Evolutionary conservation across 1,140 invertebrate species (phyloP).

Genomic region (Drosophila micromelanica): DNA sequence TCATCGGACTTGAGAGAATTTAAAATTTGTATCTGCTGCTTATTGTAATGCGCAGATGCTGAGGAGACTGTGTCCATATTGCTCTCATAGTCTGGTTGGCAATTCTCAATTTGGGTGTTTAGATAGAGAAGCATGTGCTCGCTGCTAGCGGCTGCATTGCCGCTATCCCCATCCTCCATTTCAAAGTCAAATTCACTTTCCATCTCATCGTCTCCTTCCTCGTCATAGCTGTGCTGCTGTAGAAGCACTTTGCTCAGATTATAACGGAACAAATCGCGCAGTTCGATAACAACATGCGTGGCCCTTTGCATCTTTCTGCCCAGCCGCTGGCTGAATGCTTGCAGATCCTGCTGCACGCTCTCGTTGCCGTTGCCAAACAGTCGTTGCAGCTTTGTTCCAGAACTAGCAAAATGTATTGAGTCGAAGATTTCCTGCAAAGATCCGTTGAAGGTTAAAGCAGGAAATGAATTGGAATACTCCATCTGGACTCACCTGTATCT

Average conservation of each 20-base stretch:
- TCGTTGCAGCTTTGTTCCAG: slow-evolving; percentile 8
- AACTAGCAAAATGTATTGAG: slow-evolving; percentile 81
- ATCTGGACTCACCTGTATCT: slow-evolving; percentile 85
- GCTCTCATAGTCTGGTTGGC: slow-evolving; percentile 58
- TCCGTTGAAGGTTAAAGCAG: neutral
- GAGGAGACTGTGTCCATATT: slow-evolving; percentile 32
- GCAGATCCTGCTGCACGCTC: slow-evolving; percentile 69
- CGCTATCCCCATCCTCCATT: slow-evolving; percentile 56
- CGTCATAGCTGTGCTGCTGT: slow-evolving; percentile 66
- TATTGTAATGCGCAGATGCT: slow-evolving; percentile 66
- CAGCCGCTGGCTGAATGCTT: slow-evolving; percentile 84
- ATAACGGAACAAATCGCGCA: slow-evolving; percentile 71
- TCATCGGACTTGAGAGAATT: slow-evolving; percentile 78
- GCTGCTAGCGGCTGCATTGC: slow-evolving; percentile 17
- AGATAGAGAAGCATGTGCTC: slow-evolving; percentile 62
- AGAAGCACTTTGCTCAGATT: slow-evolving; percentile 72
- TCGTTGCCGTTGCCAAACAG: slow-evolving; percentile 43
- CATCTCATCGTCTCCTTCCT: slow-evolving; percentile 57
- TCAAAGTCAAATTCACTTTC: slow-evolving; percentile 70
- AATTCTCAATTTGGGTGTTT: slow-evolving; percentile 76
- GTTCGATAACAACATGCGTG: slow-evolving; percentile 75
- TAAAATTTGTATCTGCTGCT: slow-evolving; percentile 80
- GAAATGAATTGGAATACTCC: neutral
- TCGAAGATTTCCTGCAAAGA: slow-evolving; percentile 84
- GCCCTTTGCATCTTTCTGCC: slow-evolving; percentile 84